A percentile compares a stretch with the other conserved stretches of the same genome.
phyloP scores from a whole-genome alignment of 2,113 vertebrate species.

The Uropsilus gracilis region DNA sequence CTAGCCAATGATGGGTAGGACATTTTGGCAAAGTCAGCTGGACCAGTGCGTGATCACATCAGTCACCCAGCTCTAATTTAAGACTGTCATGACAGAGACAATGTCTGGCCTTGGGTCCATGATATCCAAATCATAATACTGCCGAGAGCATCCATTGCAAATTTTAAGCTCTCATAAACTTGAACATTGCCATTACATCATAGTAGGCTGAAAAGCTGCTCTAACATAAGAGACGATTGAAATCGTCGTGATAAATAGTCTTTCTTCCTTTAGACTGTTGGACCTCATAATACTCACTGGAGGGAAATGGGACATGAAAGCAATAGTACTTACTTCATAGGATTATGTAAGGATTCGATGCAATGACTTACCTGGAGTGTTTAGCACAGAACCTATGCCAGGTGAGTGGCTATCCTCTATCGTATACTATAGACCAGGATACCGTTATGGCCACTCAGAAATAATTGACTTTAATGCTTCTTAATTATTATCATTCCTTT shows the following conservation, averaged over 20 bases:
- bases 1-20: neutral
- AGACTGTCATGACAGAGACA: too few relatives aligned
- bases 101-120: neutral
- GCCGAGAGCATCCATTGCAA: neutral
- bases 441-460: neutral
- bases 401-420: too few relatives aligned
- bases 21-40: neutral
- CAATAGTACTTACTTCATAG: neutral
- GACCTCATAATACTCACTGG: neutral
- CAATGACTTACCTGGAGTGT: neutral
- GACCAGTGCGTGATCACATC: too few relatives aligned
- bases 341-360: neutral
- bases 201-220: neutral
- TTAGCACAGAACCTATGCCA: neutral
- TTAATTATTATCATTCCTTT: neutral
- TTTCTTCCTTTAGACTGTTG: neutral
- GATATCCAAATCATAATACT: neutral
- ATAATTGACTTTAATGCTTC: neutral
- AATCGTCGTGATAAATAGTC: neutral
- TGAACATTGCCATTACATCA: neutral
- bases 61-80: too few relatives aligned
- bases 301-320: neutral
- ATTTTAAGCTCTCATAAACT: neutral
- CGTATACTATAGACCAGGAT: neutral
- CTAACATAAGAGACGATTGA: neutral